Percentiles rank a stretch among this genome's conserved stretches.
Evolutionary conservation across 2,797 vertebrate species (phyloP).

Genomic region (Sebastes oblongus): DNA sequence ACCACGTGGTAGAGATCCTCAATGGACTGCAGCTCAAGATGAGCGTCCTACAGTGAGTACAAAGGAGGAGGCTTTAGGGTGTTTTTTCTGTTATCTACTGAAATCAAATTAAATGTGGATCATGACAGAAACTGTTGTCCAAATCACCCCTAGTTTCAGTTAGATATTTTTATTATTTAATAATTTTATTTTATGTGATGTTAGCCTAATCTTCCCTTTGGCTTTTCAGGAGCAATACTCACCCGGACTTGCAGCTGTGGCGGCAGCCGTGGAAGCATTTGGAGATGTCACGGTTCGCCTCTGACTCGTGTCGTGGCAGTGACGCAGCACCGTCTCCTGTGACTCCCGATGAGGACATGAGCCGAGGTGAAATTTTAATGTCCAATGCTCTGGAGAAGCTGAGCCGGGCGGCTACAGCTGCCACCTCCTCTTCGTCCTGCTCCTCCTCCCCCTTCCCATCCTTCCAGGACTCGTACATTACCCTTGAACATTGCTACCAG

Average conservation of each 20-base stretch:
- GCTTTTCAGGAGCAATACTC: constrained; percentile 85
- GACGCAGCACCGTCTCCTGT: constrained; percentile 58
- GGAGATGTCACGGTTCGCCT: constrained; percentile 80
- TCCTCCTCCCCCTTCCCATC: constrained; percentile 77
- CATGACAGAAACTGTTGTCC: not conserved
- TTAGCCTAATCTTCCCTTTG: not conserved
- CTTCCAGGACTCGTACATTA: constrained; percentile 94
- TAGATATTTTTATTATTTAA: not conserved
- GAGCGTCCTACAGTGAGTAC: constrained; percentile 92
- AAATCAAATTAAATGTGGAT: not conserved
- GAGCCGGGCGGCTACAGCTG: constrained; percentile 70
- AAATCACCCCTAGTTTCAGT: not conserved
- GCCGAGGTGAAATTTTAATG: constrained; percentile 81
- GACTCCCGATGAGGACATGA: constrained; percentile 72
- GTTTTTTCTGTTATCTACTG: not conserved
- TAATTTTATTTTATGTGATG: not conserved
- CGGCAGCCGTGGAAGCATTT: constrained; percentile 92
- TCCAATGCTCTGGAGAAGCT: constrained; percentile 85
- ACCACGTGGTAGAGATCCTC: constrained; percentile 92
- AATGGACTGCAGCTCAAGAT: constrained; percentile 96
- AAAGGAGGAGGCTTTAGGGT: not conserved
- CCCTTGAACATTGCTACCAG: constrained; percentile 98
- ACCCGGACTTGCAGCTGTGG: constrained; percentile 94
- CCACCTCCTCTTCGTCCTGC: constrained; percentile 65
- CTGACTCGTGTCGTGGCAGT: constrained; percentile 61